These are phyloP conservation scores for Smithornis capensis DNA, from an alignment of 2,113 vertebrate species.

Conservation along the genomic window DNA sequence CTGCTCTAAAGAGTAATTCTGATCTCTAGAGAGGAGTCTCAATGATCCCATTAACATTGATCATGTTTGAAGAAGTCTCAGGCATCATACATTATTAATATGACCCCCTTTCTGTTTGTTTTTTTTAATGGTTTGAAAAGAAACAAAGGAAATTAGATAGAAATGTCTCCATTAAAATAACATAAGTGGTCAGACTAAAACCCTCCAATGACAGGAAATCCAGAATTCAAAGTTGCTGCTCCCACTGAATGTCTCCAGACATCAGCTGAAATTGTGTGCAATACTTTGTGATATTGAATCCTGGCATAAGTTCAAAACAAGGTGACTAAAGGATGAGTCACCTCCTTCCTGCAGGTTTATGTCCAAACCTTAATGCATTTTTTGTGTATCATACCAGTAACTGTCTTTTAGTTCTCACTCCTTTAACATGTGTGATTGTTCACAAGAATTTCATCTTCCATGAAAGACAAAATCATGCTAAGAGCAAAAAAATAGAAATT, in stretches of 20 bases:
- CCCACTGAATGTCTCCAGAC: neutral
- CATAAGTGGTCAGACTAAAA: constrained; percentile 23
- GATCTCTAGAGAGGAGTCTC: constrained; percentile 28
- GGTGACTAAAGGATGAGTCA: constrained; percentile 26
- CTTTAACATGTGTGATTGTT: constrained; percentile 1
- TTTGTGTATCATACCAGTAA: constrained; percentile 29
- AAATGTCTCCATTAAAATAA: constrained; percentile 55
- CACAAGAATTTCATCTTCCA: neutral
- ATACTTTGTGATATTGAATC: neutral
- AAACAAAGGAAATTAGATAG: constrained; percentile 54
- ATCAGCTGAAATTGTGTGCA: neutral
- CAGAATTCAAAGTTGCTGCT: constrained; percentile 1
- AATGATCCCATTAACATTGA: constrained; percentile 58
- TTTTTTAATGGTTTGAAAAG: constrained; percentile 36
- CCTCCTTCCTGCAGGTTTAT: neutral
- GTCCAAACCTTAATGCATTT: constrained; percentile 38
- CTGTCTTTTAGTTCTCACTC: neutral
- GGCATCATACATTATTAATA: constrained; percentile 53
- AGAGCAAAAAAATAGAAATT: neutral
- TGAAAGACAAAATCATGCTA: neutral
- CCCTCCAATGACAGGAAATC: constrained; percentile 43
- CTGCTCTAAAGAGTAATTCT: constrained; percentile 5
- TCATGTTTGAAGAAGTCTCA: constrained; percentile 27
- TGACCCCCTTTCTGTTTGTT: neutral
- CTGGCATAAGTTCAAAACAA: neutral